A percentile compares a stretch with the other conserved stretches of the same genome.
phyloP scores from a whole-genome alignment of 2,797 vertebrate genomes.

The Ataeniobius toweri region DNA sequence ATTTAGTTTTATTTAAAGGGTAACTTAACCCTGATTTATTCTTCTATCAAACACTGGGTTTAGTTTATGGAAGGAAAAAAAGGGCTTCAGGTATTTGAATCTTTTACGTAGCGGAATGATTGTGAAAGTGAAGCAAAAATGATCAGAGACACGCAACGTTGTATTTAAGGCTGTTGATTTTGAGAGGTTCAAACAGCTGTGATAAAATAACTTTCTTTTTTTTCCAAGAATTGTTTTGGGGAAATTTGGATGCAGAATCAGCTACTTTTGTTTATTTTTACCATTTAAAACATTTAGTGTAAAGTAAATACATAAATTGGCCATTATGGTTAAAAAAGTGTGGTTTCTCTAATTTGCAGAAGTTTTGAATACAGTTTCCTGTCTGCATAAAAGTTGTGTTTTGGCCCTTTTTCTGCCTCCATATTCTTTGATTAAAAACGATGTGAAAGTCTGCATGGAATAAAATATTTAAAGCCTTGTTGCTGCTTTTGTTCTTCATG shows the following conservation, averaged over 20 bases:
- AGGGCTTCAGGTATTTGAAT: constrained; percentile 3
- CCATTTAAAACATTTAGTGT: not conserved
- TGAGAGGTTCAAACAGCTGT: not conserved
- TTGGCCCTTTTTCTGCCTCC: constrained; percentile 36
- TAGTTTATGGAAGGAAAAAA: constrained; percentile 40
- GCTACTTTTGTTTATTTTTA: not conserved
- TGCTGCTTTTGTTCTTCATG: constrained; percentile 32
- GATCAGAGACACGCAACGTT: not conserved
- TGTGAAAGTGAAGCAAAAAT: not conserved
- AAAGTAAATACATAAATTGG: not conserved
- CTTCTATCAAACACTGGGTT: constrained; percentile 76
- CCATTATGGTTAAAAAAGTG: not conserved
- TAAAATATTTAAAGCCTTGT: constrained; percentile 42
- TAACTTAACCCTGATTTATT: constrained; percentile 58
- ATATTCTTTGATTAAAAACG: constrained; percentile 18
- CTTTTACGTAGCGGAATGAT: not conserved
- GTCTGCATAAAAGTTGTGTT: not conserved
- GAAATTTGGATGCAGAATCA: not conserved
- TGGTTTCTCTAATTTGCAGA: not conserved
- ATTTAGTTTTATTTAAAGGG: constrained; percentile 68
- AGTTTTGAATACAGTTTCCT: not conserved
- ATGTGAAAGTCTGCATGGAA: constrained; percentile 47
- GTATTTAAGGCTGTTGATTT: not conserved
- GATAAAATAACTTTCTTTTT: not conserved
- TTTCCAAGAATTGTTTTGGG: not conserved